Base-by-base conservation (phyloP, 2,113 vertebrate species). In the Aramus guarauna region DNA sequence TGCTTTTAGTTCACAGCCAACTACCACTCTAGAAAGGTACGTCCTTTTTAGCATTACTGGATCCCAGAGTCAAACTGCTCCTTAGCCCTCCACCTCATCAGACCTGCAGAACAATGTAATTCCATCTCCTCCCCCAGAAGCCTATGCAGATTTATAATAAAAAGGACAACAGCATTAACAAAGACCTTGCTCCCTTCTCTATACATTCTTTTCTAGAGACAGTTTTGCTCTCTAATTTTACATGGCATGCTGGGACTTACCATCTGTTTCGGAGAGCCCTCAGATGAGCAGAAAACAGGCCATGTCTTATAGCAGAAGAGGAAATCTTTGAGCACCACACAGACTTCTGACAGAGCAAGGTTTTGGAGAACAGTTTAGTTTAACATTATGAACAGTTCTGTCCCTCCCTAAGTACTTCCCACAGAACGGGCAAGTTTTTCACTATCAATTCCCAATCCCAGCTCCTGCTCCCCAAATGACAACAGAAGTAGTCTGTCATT, bases 151-250 rank as follows among this genome's bases (percentile, higher is more conserved):
- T 87, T 90, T 63, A 50, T 26, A 88, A 6, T 50, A 68, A 85
- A 82, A 88, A 88, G 52, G 53, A 86, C 24, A 78, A 43, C 53
- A 85, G 16, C 43, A 47, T 56, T 84, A 92, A 92, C 60, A 60
- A 93, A 94, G 84, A 86, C n/a, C 23, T 92, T 94, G 89, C 72
- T 88, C 29, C n/a, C 22, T 91, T 85, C 60, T 86, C 64, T n/a
- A 12, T 36, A 53, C 56, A 73, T 88, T 92, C 37, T 75, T 76
- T 94, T 94, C 78, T 45, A 78, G 55, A 88, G 19, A 77, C 60
- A 84, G n/a, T 78, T 92, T 94, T 91, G 34, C 41, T 72, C 53
- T 96, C 71, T 95, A 92, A 94, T 93, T 97, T 94, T 92, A 87
- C 92, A 87, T 74, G 93, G 63, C 88, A 80, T 2, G 0, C 24